Base-by-base conservation (phyloP, 1,140 invertebrate species). In the Charaxes varanes region DNA sequence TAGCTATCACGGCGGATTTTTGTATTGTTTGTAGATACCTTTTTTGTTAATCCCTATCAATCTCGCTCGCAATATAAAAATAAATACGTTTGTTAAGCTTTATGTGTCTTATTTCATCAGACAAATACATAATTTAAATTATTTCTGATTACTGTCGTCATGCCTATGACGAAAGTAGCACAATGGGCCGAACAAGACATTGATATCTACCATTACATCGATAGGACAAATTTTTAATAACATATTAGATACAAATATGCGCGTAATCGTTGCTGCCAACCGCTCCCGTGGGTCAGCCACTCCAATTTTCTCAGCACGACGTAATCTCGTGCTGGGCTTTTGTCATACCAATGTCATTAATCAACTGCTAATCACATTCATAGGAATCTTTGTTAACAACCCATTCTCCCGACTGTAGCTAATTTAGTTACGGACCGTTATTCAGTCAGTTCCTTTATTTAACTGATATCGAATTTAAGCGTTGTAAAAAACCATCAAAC, bases 291-390 rank as follows among this genome's bases (percentile, higher is more conserved):
- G 42, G 48, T 38, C 8, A 33, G 41, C 40, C 37, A 19, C 36
- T 62, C 51, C 62, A 74, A 78, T 73, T 67, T 63, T 47, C 73
- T 11, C 69, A 76, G 71, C 69, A 42, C 61, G 73, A 49, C 44
- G 37, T 52, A 48, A 15, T 36, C 23, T 57, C 77, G 52, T 56
- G 77, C 77, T 78, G 77, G 3, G 72, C 62, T 44, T 61, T 81
- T 77, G 68, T 77, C 67, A 68, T 61, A 59, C 32, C 41, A 27
- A 43, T 45, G 19, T 59, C 73, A 81, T 81, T 71, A 81, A 81
- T 81, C 77, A 73, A 61, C 40, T 38, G 54, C 62, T 61, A 62
- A 70, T 70, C 57, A 67, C 46, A 31, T 18, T 38, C 21, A 33
- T 43, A 30, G 30, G 31, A 28, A 35, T 31, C 41, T 47, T 56